These are phyloP conservation scores for Riptortus pedestris DNA, from an alignment of 1,140 invertebrate species.

Conservation along the genomic window DNA sequence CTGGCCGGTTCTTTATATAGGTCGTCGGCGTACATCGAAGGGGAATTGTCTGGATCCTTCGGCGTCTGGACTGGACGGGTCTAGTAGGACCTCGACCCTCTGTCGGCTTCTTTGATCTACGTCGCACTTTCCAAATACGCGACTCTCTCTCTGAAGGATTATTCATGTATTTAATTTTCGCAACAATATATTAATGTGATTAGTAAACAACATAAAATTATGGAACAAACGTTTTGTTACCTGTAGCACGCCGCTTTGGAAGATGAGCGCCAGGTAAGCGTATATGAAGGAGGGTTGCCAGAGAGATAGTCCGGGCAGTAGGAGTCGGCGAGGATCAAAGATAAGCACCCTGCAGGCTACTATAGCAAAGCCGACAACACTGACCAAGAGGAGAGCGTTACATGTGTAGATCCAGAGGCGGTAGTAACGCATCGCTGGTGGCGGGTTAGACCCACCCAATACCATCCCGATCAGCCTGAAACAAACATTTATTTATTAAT, in stretches of 20 bases:
- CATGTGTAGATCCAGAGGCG: conserved; percentile 86
- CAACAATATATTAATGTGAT: no score
- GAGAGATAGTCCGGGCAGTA: conserved; percentile 60
- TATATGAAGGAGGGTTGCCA: conserved; percentile 67
- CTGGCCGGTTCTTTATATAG: no score
- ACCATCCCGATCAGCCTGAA: conserved; percentile 19
- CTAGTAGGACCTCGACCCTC: no score
- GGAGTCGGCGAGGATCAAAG: conserved; percentile 53
- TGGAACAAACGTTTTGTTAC: no score
- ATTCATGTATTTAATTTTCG: no score
- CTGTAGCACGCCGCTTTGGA: conserved; percentile 45
- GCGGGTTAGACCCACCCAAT: conserved; percentile 25
- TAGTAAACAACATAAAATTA: no score
- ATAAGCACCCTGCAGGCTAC: conserved; percentile 54
- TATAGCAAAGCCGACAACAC: conserved; percentile 66
- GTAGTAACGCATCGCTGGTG: conserved; percentile 54
- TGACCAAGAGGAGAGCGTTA: conserved; percentile 72
- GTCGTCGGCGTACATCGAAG: no score
- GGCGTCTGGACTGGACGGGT: no score
- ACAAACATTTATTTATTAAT: not conserved
- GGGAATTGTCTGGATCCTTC: no score
- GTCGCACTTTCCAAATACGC: no score
- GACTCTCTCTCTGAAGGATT: no score
- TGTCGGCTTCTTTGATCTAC: no score
- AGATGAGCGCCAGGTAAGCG: conserved; percentile 65